Conservation (phyloP, 2,113 vertebrate species). For the human (Homo sapiens) region GRCh38 chr12:10521501-10522000, state of each 20-base stretch:
- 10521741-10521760: not conserved
- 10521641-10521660: no score
- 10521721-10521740: not conserved
- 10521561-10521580: no score
- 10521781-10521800: not conserved
- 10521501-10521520: no score
- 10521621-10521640: no score
- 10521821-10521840: not conserved
- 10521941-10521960: not conserved
- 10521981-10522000: not conserved
- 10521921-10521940: not conserved
- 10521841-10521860: not conserved
- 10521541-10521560: no score
- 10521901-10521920: not conserved
- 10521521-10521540: no score
- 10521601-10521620: no score
- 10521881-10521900: not conserved
- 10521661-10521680: not conserved
- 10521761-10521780: not conserved
- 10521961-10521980: not conserved
- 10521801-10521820: not conserved
- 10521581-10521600: no score
- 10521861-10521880: not conserved
- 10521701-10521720: not conserved
- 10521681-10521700: not conserved